phyloP scores from a whole-genome alignment of 2,797 vertebrate genomes.

The Euphonia xanthogaster region DNA sequence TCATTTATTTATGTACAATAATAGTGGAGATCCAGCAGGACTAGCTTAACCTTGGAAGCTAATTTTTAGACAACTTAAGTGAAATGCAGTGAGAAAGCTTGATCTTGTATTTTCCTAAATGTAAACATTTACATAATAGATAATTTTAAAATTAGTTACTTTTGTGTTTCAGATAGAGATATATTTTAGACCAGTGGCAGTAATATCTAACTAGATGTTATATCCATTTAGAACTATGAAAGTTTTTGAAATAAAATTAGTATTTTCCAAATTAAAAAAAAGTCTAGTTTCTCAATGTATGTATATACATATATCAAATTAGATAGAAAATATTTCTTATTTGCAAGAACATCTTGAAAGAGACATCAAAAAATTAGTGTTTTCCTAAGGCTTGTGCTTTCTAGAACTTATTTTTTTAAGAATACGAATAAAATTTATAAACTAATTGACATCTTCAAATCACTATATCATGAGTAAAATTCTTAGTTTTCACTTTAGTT shows the following conservation, averaged over 20 bases:
- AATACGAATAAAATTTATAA: not conserved
- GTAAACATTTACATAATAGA: not conserved
- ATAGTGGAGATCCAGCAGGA: not conserved
- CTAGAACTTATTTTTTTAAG: not conserved
- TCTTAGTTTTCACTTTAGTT: not conserved
- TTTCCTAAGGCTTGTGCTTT: not conserved
- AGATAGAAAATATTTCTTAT: not conserved
- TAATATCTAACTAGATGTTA: not conserved
- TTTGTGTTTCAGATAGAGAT: not conserved
- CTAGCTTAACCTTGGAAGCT: not conserved
- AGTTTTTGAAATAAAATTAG: not conserved
- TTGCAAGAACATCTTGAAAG: not conserved
- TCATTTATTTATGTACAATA: not conserved
- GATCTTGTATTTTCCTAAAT: not conserved
- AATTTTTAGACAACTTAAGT: not conserved
- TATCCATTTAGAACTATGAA: not conserved
- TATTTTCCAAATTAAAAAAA: not conserved
- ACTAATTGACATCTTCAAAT: not conserved
- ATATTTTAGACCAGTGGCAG: not conserved
- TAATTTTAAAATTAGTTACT: not conserved
- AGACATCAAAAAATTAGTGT: not conserved
- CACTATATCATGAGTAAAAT: not conserved
- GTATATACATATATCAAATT: not conserved
- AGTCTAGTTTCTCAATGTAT: not conserved
- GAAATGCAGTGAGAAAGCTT: not conserved